Base-by-base conservation (phyloP, 2,113 vertebrate species). In the Perccottus glenii region DNA sequence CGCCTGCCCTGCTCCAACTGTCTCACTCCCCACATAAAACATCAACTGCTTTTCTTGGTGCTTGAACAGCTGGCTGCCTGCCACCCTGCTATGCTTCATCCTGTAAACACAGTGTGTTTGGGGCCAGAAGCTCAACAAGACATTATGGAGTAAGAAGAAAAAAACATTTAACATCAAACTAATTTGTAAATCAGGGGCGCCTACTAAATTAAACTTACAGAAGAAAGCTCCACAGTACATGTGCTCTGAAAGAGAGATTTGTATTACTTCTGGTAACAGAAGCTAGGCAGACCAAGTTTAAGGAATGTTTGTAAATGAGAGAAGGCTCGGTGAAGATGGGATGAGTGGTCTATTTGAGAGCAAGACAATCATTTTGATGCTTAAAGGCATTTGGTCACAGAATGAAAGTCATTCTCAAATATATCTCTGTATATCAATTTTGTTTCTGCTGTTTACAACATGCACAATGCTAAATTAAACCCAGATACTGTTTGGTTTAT, bases 21-120 rank as follows among this genome's bases (percentile, higher is more conserved):
- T 27, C 19, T 27, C 19, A 27, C n/a, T 48, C 72, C 57, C 40
- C 40, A 36, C 15, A 43, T 67, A 59, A 61, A 81, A 75, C 67
- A 60, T 80, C 68, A 71, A 49, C 60, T 85, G 73, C 70, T 78
- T 83, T 80, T 74, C 62, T 62, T 81, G 77, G 67, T 85, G 47
- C 50, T 72, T 27, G 60, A 68, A 68, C 84, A 84, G 73, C 79
- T 85, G 82, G 81, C 85, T 70, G 64, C 36, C n/a, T 62, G 62
- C 36, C 15, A 64, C 67, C 71, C 82, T 87, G 73, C 58, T 48
- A 62, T 42, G 33, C 70, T 81, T 75, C 75, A 70, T 38, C 60
- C 67, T 62, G 49, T 81, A 83, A 79, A 82, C 72, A 87, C 53
- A 76, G 65, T 64, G 65, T 78, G 68, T 82, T 82, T 76, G 69